phyloP scores from a whole-genome alignment of 2,888 invertebrate species.

The Dusona sp. region DNA sequence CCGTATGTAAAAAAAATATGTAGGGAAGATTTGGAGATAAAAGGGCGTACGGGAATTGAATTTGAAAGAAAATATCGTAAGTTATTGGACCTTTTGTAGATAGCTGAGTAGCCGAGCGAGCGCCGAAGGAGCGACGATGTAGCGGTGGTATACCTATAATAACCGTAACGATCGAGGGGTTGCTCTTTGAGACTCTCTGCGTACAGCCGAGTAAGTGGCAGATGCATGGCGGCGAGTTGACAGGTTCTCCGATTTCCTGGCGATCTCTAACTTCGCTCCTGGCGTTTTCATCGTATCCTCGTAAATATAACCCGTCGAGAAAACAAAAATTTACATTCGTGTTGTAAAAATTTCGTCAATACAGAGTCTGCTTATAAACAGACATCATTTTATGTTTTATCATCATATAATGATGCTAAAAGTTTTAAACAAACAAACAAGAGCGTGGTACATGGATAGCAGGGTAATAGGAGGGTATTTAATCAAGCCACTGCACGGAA shows the following conservation, averaged over 20 bases:
- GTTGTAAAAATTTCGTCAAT: neutral
- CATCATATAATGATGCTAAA: neutral
- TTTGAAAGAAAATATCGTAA: neutral
- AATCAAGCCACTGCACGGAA: neutral
- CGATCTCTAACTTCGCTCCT: conserved; percentile 30
- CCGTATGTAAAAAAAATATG: conserved; percentile 8
- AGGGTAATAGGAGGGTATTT: neutral
- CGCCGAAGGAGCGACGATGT: conserved; percentile 55
- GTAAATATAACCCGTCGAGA: conserved; percentile 60
- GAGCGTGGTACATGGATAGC: neutral
- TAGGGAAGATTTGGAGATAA: neutral
- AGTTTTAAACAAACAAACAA: neutral
- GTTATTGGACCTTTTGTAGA: neutral
- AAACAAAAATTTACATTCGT: neutral
- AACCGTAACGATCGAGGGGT: conserved; percentile 79
- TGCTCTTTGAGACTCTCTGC: conserved; percentile 65
- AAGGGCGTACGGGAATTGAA: neutral
- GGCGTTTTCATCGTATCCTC: conserved; percentile 50
- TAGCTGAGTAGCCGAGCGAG: neutral
- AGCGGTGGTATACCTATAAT: conserved; percentile 64
- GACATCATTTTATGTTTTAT: neutral
- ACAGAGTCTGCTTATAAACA: neutral
- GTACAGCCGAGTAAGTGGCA: conserved; percentile 80
- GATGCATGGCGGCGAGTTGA: conserved; percentile 83
- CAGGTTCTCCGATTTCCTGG: conserved; percentile 82